Conservation (phyloP, 2,113 vertebrate species). For the Marmota flaviventris region DNA sequence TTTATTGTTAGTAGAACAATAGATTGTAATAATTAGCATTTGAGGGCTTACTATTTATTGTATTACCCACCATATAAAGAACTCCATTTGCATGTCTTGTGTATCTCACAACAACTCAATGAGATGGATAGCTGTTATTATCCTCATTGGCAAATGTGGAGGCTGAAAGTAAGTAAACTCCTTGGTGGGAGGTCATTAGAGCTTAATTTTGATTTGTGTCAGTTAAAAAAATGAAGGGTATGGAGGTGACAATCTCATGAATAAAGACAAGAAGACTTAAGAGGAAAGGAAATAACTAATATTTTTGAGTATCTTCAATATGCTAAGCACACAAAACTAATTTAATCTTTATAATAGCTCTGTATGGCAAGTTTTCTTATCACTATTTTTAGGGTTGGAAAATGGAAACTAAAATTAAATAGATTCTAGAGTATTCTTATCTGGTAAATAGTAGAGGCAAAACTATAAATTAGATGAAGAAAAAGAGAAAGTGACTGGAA, state of each 20-base stretch:
- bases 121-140: not conserved
- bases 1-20: conserved; percentile 25
- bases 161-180: not conserved
- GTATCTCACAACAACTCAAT: not conserved
- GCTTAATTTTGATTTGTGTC: conserved; percentile 19
- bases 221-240: not conserved
- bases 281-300: not conserved
- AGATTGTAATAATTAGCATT: not conserved
- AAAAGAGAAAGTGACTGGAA: conserved; percentile 4
- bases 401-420: conserved; percentile 63
- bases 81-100: not conserved
- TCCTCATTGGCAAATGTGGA: not conserved
- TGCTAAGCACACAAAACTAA: conserved; percentile 28
- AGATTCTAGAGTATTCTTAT: not conserved
- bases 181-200: not conserved
- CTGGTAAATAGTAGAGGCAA: not conserved
- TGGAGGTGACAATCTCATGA: not conserved
- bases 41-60: not conserved
- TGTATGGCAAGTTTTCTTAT: conserved; percentile 1
- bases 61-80: not conserved
- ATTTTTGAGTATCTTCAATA: not conserved
- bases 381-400: conserved; percentile 22
- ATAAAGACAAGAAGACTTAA: conserved; percentile 3
- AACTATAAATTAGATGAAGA: conserved; percentile 33
- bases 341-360: conserved; percentile 47